Evolutionary conservation across 2,888 invertebrate species (phyloP).

Genomic region (Diplazon laetatorius): DNA sequence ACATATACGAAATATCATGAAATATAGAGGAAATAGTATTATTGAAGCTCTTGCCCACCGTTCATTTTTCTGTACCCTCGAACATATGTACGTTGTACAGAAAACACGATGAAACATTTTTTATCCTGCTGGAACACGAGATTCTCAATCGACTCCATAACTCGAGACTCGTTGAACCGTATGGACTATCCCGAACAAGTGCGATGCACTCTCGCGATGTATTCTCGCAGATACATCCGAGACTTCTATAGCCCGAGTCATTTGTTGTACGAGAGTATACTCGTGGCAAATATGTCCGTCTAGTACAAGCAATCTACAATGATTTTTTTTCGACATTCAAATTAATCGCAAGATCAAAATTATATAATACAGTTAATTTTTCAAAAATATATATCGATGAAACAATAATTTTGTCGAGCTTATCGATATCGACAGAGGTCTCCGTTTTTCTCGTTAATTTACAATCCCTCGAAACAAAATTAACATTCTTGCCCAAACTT

Average conservation of each 20-base stretch:
- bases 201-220: background rate
- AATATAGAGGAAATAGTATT: conserved; percentile 45
- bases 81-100: too few species aligned
- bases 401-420: too few species aligned
- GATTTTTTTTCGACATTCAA: too few species aligned
- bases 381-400: too few species aligned
- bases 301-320: too few species aligned
- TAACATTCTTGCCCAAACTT: too few species aligned
- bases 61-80: background rate
- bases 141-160: conserved; percentile 51
- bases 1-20: conserved; percentile 36
- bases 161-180: background rate
- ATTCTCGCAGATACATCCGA: background rate
- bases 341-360: too few species aligned
- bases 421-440: too few species aligned
- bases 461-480: too few species aligned
- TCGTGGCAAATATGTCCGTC: too few species aligned
- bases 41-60: background rate
- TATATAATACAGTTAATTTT: too few species aligned
- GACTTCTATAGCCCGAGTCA: background rate
- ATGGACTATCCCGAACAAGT: background rate
- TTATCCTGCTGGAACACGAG: conserved; percentile 37
- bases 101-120: conserved; percentile 37
- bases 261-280: background rate
- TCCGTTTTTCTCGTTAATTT: too few species aligned